Evolutionary conservation across 2,797 vertebrate genomes (phyloP).

Genomic region (Silurus aristotelis): DNA sequence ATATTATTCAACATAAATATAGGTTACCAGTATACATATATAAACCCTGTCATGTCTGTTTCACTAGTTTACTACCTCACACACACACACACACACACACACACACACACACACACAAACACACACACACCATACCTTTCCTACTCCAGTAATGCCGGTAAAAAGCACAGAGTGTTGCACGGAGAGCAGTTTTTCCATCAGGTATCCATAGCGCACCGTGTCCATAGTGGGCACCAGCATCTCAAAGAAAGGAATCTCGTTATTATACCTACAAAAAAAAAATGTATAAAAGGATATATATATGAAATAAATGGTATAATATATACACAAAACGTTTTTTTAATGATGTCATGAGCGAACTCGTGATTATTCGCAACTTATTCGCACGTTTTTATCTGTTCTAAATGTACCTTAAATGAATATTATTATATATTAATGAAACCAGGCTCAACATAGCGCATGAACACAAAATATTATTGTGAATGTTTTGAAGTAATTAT

Average conservation of each 20-base stretch:
- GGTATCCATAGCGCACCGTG: slow-evolving; percentile 84
- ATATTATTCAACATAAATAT: background rate
- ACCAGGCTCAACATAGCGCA: too few species aligned
- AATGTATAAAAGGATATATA: background rate
- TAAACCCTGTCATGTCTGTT: background rate
- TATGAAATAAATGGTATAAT: background rate
- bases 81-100: too few species aligned
- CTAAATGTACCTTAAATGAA: too few species aligned
- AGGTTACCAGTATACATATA: background rate
- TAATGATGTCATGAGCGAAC: too few species aligned
- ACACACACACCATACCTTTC: slow-evolving; percentile 76
- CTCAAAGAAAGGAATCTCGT: slow-evolving; percentile 82
- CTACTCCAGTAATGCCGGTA: slow-evolving; percentile 86
- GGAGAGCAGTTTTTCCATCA: slow-evolving; percentile 86
- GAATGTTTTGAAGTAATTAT: too few species aligned
- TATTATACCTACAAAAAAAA: slow-evolving; percentile 63
- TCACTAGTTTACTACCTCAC: too few species aligned
- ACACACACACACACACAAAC: background rate
- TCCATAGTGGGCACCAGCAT: slow-evolving; percentile 88
- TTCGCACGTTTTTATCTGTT: too few species aligned
- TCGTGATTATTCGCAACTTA: too few species aligned
- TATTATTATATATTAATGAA: too few species aligned
- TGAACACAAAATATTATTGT: too few species aligned
- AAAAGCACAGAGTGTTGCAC: slow-evolving; percentile 82
- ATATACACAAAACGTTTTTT: too few species aligned